Evolutionary conservation across 2,113 vertebrate species (phyloP), one percentile per base, ranked within the genome.

Genomic region (Cavia aperea): DNA sequence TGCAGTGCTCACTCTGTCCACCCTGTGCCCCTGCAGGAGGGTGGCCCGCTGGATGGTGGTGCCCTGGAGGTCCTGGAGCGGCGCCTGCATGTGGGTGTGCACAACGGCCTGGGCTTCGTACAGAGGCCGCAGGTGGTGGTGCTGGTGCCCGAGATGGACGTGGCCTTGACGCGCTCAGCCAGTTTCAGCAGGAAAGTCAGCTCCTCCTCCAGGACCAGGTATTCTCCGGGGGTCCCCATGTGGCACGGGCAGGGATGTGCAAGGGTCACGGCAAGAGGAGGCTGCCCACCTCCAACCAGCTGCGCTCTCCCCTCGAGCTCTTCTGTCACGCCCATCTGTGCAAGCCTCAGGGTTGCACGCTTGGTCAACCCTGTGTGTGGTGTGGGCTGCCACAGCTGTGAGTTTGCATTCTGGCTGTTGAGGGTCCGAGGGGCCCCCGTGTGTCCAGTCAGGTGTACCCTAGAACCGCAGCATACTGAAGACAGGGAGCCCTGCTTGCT

Each of bases 101-200:
- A 99, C 97, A 99, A 98, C 0, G 98, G 99, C 19, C 98, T 98
- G 97, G 96, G 98, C 96, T 99, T 99, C 0, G 96, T 99, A 70
- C 98, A 98, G 58, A 96, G 96, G 4, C 99, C 99, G 0, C 99
- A 99, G 95, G 98, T 99, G 18, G 97, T 98, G 0, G 98, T 99
- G 88, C 96, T 99, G 91, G 98, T 99, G 83, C 97, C 97, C 0
- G 95, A 97, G 77, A 46, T 86, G 0, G 95, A 97, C 1, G 95
- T 83, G 78, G 86, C 70, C 0, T 19, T 39, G 43, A 96, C 96
- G 5, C 97, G 95, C 9, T 95, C 96, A 0, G 95, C 96, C 39
- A 97, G 97, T 93, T 96, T 97, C 94, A 97, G 63, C 83, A 88
- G 84, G 89, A 97, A 94, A 82, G 96, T 93, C 24, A 94, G 85